These are phyloP conservation scores for Himantopus leucocephalus DNA, from an alignment of 2,113 vertebrate species.

Conservation along the genomic window DNA sequence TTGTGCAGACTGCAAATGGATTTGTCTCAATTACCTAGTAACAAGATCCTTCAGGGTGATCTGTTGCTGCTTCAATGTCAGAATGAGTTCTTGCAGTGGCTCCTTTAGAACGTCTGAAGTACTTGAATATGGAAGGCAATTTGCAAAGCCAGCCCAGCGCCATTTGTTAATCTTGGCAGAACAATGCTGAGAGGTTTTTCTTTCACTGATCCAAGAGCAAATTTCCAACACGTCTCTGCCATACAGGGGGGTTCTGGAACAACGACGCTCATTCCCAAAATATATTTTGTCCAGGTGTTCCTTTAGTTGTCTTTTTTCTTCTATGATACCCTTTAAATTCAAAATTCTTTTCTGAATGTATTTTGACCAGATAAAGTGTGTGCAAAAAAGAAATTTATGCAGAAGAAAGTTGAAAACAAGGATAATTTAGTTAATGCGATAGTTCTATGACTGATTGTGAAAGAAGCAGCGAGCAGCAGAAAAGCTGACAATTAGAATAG, in stretches of 20 bases:
- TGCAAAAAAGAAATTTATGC: neutral
- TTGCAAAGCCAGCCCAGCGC: slow-evolving; percentile 76
- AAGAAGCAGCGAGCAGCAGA: neutral
- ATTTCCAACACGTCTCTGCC: slow-evolving; percentile 80
- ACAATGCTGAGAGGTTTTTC: neutral
- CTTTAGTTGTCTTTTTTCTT: slow-evolving; percentile 80
- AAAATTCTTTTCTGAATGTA: neutral
- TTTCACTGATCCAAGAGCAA: slow-evolving; percentile 66
- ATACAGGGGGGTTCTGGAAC: slow-evolving; percentile 76
- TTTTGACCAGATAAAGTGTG: neutral
- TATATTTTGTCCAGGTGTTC: slow-evolving; percentile 81
- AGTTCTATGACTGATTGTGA: neutral
- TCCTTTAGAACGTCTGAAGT: neutral
- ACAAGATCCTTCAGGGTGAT: slow-evolving; percentile 28
- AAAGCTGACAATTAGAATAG: neutral
- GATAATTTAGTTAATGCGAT: neutral
- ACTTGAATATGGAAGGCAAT: slow-evolving; percentile 6
- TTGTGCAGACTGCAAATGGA: neutral
- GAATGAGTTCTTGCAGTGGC: slow-evolving; percentile 60
- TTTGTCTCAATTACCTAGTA: slow-evolving; percentile 24
- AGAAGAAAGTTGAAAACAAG: neutral
- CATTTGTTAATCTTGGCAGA: slow-evolving; percentile 58
- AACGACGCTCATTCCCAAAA: slow-evolving; percentile 76
- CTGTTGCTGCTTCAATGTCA: slow-evolving; percentile 38
- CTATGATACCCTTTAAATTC: slow-evolving; percentile 67